Evolutionary conservation across 2,797 vertebrate genomes (phyloP).

Genomic region (Aphelocoma californica): DNA sequence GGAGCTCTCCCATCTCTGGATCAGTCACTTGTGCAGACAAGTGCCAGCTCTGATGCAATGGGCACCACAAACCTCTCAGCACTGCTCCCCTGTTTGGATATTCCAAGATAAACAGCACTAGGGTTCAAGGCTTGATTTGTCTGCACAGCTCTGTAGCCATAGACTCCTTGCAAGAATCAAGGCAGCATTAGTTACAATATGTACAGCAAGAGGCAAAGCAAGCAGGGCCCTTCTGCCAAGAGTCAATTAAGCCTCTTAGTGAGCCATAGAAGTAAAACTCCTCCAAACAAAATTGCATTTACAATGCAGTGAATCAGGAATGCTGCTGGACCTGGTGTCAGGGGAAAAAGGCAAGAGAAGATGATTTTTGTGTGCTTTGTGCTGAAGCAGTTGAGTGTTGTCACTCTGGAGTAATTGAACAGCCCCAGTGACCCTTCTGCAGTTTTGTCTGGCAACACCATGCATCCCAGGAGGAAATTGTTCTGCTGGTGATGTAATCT

Average conservation of each 20-base stretch:
- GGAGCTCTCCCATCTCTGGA: neutral
- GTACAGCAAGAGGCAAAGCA: neutral
- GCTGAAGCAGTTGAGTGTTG: neutral
- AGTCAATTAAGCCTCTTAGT: neutral
- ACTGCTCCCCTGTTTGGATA: neutral
- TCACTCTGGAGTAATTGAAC: neutral
- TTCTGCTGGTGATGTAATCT: neutral
- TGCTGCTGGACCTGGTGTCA: neutral
- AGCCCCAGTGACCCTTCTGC: neutral
- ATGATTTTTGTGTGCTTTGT: neutral
- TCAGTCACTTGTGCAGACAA: fast-evolving
- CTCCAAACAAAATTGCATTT: neutral
- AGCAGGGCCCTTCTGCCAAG: neutral
- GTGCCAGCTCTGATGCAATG: fast-evolving
- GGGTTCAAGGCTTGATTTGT: neutral
- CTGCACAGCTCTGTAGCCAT: neutral
- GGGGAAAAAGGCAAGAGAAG: neutral
- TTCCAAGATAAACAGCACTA: neutral
- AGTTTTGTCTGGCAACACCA: neutral
- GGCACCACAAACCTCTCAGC: neutral
- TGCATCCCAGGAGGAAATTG: neutral
- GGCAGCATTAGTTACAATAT: neutral
- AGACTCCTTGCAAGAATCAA: neutral
- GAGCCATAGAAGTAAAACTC: neutral
- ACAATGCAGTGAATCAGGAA: neutral